Conservation (phyloP, 1,140 invertebrate genomes). For the Cotesia typhae region DNA sequence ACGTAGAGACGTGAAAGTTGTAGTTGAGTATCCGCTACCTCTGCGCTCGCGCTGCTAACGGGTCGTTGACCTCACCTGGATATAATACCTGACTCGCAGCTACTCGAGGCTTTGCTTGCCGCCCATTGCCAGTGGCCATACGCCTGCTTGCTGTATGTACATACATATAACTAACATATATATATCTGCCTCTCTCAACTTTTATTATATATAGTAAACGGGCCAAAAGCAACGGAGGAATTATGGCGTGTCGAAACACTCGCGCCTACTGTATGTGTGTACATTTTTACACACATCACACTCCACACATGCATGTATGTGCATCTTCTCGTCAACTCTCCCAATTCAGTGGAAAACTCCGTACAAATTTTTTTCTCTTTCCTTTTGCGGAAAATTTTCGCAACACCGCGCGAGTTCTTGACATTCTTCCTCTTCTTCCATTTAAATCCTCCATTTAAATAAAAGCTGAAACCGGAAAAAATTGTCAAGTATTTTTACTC, state of each 20-base stretch:
- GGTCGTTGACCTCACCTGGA: constrained; percentile 52
- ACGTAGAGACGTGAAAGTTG: constrained; percentile 47
- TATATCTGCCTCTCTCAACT: constrained; percentile 5
- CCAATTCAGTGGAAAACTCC: neutral
- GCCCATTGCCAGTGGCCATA: constrained; percentile 29
- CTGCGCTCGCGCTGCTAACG: constrained; percentile 31
- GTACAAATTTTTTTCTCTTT: too few species aligned
- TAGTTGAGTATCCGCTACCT: constrained; percentile 31
- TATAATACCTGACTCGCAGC: constrained; percentile 42
- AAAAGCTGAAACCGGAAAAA: neutral
- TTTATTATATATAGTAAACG: constrained; percentile 25
- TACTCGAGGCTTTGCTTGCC: constrained; percentile 23
- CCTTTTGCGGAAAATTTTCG: too few species aligned
- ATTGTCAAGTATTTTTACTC: neutral
- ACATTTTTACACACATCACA: constrained; percentile 6
- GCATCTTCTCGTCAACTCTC: too few species aligned
- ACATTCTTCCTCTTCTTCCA: too few species aligned
- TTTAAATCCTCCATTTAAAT: too few species aligned
- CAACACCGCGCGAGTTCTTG: too few species aligned
- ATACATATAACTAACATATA: too few species aligned
- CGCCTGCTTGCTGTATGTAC: constrained; percentile 12
- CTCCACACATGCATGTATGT: neutral
- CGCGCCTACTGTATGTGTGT: neutral
- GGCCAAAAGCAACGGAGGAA: constrained; percentile 38
- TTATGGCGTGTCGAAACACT: constrained; percentile 37